Evolutionary conservation across 2,113 vertebrate species (phyloP).

Genomic region (Chiloscyllium plagiosum): DNA sequence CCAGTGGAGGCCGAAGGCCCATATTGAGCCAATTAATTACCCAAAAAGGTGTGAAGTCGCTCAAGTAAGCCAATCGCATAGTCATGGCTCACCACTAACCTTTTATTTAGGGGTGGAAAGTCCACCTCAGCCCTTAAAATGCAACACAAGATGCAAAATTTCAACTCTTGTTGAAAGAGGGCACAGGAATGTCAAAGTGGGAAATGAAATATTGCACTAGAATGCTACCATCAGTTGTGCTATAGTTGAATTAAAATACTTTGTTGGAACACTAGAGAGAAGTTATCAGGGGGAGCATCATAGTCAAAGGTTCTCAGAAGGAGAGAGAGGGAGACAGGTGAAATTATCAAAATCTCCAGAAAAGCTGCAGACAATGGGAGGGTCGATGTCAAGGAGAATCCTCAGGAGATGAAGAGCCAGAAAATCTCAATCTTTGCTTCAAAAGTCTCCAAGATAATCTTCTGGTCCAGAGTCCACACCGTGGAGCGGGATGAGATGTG

Average conservation of each 20-base stretch:
- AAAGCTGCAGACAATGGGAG: too few species aligned
- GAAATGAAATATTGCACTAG: neutral
- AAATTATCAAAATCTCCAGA: too few species aligned
- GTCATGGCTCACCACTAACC: neutral
- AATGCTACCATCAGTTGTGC: neutral
- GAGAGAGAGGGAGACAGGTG: too few species aligned
- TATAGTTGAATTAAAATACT: neutral
- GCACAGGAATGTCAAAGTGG: neutral
- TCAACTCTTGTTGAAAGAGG: neutral
- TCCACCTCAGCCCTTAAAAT: neutral
- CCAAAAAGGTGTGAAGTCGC: neutral
- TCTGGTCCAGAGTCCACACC: too few species aligned
- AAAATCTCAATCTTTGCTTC: too few species aligned
- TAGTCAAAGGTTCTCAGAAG: too few species aligned
- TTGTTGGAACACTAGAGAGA: too few species aligned
- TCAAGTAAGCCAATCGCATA: neutral
- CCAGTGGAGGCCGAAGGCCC: neutral
- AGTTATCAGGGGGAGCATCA: too few species aligned
- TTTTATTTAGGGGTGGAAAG: neutral
- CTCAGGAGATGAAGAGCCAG: too few species aligned
- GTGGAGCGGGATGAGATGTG: too few species aligned
- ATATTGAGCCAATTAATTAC: neutral
- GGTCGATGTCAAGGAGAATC: too few species aligned
- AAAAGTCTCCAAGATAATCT: too few species aligned
- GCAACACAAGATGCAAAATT: neutral